phyloP scores from a whole-genome alignment of 2,888 invertebrate species.

The Drosophila tripunctata region DNA sequence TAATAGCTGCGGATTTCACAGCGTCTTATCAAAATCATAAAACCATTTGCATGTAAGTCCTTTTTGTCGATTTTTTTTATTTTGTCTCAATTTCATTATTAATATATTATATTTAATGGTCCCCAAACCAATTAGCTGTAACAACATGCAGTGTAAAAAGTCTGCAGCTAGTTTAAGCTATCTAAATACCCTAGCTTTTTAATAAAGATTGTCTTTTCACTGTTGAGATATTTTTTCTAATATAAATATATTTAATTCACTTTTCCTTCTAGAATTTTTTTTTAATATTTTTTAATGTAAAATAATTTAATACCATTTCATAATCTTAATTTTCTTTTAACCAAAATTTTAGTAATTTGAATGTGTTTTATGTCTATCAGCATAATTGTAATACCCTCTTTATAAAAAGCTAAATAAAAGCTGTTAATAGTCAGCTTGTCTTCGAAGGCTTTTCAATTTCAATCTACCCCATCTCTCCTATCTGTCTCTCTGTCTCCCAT shows the following conservation, averaged over 20 bases:
- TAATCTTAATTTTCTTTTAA: not conserved
- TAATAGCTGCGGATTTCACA: not conserved
- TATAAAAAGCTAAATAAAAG: constrained; percentile 15
- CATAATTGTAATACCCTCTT: not conserved
- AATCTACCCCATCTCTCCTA: no score
- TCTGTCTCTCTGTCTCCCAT: not conserved
- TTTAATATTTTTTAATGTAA: not conserved
- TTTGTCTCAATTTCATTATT: not conserved
- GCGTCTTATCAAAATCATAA: constrained; percentile 33
- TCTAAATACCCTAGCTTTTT: constrained; percentile 3
- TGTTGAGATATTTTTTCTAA: no score
- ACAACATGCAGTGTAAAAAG: constrained; percentile 25
- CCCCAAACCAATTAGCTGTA: constrained; percentile 62
- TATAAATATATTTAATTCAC: no score
- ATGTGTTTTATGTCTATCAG: no score
- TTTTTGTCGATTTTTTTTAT: not conserved
- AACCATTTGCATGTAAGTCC: constrained; percentile 54
- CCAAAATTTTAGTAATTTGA: no score
- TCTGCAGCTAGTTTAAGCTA: not conserved
- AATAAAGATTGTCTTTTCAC: not conserved
- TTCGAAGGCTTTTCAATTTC: not conserved
- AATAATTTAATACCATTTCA: not conserved
- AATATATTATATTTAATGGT: not conserved
- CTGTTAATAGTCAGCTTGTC: constrained; percentile 53
- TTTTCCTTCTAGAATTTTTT: no score